Evolutionary conservation across 2,113 vertebrate genomes (phyloP).

Genomic region (Myrmecophaga tridactyla): DNA sequence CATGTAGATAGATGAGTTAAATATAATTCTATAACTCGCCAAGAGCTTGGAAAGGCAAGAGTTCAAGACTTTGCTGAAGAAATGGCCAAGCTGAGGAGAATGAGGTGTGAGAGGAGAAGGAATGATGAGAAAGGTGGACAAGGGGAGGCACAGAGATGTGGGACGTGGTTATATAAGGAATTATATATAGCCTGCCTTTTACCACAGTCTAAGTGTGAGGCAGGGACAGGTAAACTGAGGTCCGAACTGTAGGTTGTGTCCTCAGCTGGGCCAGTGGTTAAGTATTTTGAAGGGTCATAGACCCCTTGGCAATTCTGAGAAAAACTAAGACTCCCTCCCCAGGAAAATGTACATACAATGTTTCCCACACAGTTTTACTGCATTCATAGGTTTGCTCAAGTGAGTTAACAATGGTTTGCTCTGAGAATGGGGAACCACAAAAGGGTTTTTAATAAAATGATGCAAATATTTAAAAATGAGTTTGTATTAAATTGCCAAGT

Average conservation of each 20-base stretch:
- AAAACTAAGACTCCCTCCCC: neutral
- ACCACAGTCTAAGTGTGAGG: neutral
- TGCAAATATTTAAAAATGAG: neutral
- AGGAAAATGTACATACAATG: neutral
- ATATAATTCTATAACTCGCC: neutral
- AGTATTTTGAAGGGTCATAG: neutral
- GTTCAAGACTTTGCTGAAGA: neutral
- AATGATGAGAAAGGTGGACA: neutral
- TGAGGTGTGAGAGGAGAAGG: neutral
- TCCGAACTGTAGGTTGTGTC: accelerated
- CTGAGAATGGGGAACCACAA: neutral
- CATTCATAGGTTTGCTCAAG: neutral
- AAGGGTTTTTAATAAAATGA: neutral
- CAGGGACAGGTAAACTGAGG: neutral
- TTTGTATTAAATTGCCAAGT: neutral
- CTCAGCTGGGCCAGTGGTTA: neutral
- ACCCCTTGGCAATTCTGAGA: neutral
- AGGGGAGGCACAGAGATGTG: neutral
- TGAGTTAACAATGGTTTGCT: neutral
- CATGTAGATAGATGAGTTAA: neutral
- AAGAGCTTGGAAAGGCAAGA: neutral
- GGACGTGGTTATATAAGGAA: accelerated
- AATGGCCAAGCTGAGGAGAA: neutral
- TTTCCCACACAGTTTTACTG: neutral
- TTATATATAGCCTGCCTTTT: neutral